These are phyloP conservation scores for Uropetala carovei DNA, from an alignment of 2,888 invertebrate species.

Conservation along the genomic window DNA sequence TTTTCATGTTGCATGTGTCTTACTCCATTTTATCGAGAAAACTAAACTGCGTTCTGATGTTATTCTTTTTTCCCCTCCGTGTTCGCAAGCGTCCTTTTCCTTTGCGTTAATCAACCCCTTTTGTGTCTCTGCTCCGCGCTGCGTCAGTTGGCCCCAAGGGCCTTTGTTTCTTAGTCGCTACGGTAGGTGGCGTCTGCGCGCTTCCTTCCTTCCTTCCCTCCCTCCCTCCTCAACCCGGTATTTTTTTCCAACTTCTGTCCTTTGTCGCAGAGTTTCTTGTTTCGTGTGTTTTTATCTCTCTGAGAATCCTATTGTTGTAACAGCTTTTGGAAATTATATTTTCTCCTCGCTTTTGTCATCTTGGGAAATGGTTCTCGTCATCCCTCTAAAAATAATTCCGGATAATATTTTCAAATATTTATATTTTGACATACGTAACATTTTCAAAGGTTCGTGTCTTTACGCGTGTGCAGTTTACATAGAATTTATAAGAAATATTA, in stretches of 20 bases:
- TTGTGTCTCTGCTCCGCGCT: background rate
- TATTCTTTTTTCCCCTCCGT: background rate
- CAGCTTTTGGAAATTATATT: background rate
- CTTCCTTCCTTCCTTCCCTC: background rate
- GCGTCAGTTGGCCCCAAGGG: background rate
- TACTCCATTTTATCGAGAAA: background rate
- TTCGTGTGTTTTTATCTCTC: background rate
- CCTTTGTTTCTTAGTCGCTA: background rate
- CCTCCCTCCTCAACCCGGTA: background rate
- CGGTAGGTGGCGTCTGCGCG: background rate
- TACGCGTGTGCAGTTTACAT: too few species aligned
- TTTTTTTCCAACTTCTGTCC: background rate
- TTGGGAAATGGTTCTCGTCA: background rate
- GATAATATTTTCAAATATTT: too few species aligned
- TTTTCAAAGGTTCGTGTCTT: too few species aligned
- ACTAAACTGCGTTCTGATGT: background rate
- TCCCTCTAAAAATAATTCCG: background rate
- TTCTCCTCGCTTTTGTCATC: background rate
- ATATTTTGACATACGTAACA: too few species aligned
- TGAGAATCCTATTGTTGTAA: background rate
- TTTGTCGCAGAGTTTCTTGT: background rate
- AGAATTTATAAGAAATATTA: too few species aligned
- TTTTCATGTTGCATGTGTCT: background rate
- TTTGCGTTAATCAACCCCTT: constrained; percentile 32
- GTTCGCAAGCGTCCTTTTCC: background rate